Conservation (phyloP, 2,797 vertebrate species). For the Cygnus olor region DNA sequence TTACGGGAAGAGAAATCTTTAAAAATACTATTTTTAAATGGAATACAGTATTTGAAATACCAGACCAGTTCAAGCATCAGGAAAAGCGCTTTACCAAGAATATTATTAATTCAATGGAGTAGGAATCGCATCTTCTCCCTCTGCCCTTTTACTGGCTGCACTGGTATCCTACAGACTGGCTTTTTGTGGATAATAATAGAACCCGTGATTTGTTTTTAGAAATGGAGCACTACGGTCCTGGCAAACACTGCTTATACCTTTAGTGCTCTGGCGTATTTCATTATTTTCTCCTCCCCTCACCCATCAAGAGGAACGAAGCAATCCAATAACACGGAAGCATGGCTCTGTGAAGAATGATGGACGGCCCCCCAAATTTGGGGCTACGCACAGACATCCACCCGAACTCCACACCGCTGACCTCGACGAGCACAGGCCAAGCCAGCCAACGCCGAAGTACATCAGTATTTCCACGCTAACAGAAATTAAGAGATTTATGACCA, state of each 20-base stretch:
- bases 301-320: neutral
- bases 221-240: neutral
- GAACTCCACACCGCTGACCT: fast-evolving
- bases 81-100: neutral
- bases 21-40: fast-evolving
- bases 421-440: fast-evolving
- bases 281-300: neutral
- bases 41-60: neutral
- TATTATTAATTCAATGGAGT: neutral
- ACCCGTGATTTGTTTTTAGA: neutral
- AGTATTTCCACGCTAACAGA: neutral
- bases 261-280: neutral
- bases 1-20: neutral
- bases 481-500: constrained; percentile 42
- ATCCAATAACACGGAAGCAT: neutral
- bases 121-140: neutral
- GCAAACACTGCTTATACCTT: neutral
- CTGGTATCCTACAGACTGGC: neutral
- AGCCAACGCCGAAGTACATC: neutral
- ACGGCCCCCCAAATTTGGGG: neutral
- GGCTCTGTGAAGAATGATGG: neutral
- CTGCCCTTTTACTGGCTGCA: neutral
- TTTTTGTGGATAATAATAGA: neutral
- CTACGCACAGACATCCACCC: neutral
- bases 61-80: neutral